Percentiles rank a stretch among this genome's conserved stretches.
These are phyloP conservation scores for Oxygymnocypris stewartii DNA, from an alignment of 2,113 vertebrate genomes.

Conservation along the genomic window DNA sequence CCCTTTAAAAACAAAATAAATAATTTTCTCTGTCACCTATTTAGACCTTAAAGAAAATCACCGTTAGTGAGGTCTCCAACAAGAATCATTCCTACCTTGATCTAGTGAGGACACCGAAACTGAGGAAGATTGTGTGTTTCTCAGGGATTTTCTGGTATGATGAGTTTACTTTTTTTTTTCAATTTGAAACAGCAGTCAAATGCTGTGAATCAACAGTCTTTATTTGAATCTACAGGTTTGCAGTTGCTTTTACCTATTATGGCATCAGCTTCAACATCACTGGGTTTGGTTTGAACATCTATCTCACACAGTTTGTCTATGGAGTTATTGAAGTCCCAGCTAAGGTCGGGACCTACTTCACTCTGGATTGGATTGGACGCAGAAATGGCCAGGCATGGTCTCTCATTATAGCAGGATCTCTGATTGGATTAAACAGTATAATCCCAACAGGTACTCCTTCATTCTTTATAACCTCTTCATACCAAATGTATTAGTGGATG, in stretches of 20 bases:
- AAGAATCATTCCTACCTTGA: constrained; percentile 74
- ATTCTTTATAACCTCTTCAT: neutral
- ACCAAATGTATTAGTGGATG: neutral
- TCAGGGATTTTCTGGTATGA: constrained; percentile 75
- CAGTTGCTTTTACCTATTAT: constrained; percentile 83
- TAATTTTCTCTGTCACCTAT: neutral
- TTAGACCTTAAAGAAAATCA: constrained; percentile 64
- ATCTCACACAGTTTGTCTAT: constrained; percentile 83
- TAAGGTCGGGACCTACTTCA: constrained; percentile 76
- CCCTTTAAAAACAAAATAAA: neutral
- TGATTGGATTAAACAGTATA: constrained; percentile 71
- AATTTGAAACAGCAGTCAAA: constrained; percentile 2
- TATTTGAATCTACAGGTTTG: constrained; percentile 74
- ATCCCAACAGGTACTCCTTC: constrained; percentile 69
- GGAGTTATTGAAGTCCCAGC: constrained; percentile 78
- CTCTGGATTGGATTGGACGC: constrained; percentile 73
- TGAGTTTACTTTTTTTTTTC: neutral
- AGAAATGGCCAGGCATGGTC: constrained; percentile 73
- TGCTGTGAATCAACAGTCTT: neutral
- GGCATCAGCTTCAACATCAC: constrained; percentile 82
- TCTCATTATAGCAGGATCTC: constrained; percentile 71
- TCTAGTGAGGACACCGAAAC: constrained; percentile 71
- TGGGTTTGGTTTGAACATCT: constrained; percentile 79
- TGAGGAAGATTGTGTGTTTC: constrained; percentile 73
- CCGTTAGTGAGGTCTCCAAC: constrained; percentile 42